Evolutionary conservation across 2,797 vertebrate genomes (phyloP).

Genomic region (Masticophis lateralis): DNA sequence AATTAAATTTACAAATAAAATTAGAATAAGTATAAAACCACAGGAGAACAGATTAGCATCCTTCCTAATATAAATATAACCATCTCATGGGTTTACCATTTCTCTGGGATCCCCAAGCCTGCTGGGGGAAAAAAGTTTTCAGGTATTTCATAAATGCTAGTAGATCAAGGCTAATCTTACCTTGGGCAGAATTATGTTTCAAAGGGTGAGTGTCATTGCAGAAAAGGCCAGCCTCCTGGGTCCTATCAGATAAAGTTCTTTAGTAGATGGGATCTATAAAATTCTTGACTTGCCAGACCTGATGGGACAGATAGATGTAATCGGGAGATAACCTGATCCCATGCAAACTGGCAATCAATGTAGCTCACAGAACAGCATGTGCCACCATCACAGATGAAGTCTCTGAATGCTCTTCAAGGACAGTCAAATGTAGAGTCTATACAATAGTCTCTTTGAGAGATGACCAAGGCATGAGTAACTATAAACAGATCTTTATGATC

Average conservation of each 20-base stretch:
- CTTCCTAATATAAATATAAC: not conserved
- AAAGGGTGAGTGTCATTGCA: not conserved
- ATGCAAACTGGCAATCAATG: not conserved
- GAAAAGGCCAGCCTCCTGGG: not conserved
- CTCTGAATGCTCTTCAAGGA: not conserved
- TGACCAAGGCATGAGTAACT: not conserved
- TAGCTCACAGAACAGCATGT: not conserved
- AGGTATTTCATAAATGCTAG: too few relatives aligned
- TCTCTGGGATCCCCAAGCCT: not conserved
- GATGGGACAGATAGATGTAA: not conserved
- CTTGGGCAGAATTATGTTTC: not conserved
- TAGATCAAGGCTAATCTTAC: too few relatives aligned
- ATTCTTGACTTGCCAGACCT: not conserved
- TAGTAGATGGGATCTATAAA: not conserved
- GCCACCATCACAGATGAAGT: not conserved
- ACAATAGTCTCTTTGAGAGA: not conserved
- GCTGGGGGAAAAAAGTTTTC: too few relatives aligned
- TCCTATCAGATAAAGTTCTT: not conserved
- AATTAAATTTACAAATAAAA: not conserved
- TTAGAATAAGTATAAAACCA: not conserved
- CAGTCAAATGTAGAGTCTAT: not conserved
- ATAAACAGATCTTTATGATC: not conserved
- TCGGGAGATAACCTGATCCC: not conserved
- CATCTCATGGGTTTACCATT: not conserved
- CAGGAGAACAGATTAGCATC: not conserved